Percentiles rank a stretch among this genome's conserved stretches.
These are phyloP conservation scores for Strix occidentalis DNA, from an alignment of 2,797 vertebrate genomes.

Conservation along the genomic window DNA sequence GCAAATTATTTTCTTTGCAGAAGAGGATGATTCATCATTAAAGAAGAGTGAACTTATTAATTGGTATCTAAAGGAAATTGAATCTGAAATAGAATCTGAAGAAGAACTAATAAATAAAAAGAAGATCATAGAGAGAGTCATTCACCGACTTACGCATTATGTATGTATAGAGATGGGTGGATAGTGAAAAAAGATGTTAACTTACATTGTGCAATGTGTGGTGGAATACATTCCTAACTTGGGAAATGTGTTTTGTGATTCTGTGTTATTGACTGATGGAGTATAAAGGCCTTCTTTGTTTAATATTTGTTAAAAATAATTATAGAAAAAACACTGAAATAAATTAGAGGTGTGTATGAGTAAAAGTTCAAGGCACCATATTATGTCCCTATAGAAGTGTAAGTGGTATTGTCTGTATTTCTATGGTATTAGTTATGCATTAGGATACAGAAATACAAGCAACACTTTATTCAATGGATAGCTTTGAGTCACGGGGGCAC, in stretches of 20 bases:
- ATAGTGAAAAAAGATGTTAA: neutral
- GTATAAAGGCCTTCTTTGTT: neutral
- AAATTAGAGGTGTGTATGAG: neutral
- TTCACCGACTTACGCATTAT: slow-evolving; percentile 93
- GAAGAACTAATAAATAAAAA: slow-evolving; percentile 93
- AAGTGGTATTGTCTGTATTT: neutral
- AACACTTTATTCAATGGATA: neutral
- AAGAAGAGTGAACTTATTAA: slow-evolving; percentile 93
- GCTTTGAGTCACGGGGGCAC: neutral
- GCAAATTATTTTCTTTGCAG: slow-evolving; percentile 69
- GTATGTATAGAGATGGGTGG: slow-evolving; percentile 78
- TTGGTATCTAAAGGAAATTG: slow-evolving; percentile 98
- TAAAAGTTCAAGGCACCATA: neutral
- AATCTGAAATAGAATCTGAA: slow-evolving; percentile 97
- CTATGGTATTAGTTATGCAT: neutral
- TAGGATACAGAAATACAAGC: neutral
- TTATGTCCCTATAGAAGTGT: neutral
- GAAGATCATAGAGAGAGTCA: slow-evolving; percentile 94
- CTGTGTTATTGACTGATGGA: neutral
- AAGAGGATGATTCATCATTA: slow-evolving; percentile 89
- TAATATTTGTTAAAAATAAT: neutral
- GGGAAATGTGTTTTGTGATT: neutral
- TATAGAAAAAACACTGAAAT: neutral
- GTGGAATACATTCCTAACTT: neutral
- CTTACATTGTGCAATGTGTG: neutral